Evolutionary conservation across 2,888 invertebrate species (phyloP), one percentile per base, ranked within the genome.

Genomic region (Amorpha juglandis): DNA sequence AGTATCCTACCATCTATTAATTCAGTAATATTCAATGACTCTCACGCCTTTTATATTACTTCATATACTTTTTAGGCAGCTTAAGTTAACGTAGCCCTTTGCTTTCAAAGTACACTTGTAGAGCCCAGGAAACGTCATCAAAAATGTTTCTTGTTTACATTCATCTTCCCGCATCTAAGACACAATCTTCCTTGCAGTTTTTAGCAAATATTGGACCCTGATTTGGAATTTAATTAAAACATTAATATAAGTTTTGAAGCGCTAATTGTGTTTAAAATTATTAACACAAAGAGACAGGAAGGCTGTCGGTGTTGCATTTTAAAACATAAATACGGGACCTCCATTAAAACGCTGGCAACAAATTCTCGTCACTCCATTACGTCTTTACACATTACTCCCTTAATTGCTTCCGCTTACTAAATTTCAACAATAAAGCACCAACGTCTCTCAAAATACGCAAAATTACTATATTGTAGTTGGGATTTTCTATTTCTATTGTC

Each of bases 341-440:
- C 87, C 85, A 86, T 90, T 90, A 87, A 86, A 87, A 85, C 82
- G 84, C 82, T 84, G 78, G 78, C 85, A 86, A 88, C 87, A 87
- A 90, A 89, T 90, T 89, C 87, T 82, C 86, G 84, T 88, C 89
- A 90, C 87, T 89, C 86, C 85, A 89, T 89, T 89, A 89, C 87
- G 86, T 87, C 84, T 86, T 89, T 90, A 88, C 85, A 90, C 87
- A 88, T 90, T 88, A 88, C 86, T 82, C 81, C 81, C 86, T 84
- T 91, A 90, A 91, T 90, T 91, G 88, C 88, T 90, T 89, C 88
- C 90, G 87, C 83, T 91, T 88, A 89, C 87, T 84, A 87, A 90
- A 89, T 91, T 90, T 86, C 89, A 88, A 87, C 87, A 27, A 27
- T 4, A 90, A 88, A 89, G 87, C 86, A 84, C 79, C 78, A 80